Evolutionary conservation across 1,140 invertebrate species (phyloP).

Genomic region (Trichoplusia ni): DNA sequence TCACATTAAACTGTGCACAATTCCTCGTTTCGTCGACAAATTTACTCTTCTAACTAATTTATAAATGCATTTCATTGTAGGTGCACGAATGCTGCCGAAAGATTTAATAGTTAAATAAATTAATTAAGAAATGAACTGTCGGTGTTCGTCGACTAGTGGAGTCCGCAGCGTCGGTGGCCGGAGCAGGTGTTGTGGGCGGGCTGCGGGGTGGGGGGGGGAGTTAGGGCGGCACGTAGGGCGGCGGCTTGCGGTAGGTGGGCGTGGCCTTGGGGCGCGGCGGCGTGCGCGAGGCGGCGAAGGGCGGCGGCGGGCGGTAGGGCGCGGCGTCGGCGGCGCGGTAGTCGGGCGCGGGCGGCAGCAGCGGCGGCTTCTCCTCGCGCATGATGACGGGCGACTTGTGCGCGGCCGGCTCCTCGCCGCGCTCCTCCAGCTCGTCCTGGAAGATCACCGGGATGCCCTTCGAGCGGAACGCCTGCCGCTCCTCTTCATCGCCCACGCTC

Average conservation of each 20-base stretch:
- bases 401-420: conserved; percentile 87
- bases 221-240: conserved; percentile 96
- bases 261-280: conserved; percentile 89
- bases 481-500: conserved; percentile 87
- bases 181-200: not conserved
- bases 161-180: conserved; percentile 2
- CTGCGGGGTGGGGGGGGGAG: not conserved
- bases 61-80: conserved; percentile 61
- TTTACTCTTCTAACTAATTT: conserved; percentile 51
- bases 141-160: conserved; percentile 19
- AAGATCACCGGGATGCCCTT: conserved; percentile 98
- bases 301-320: conserved; percentile 90
- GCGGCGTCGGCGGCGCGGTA: conserved; percentile 82
- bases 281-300: conserved; percentile 88
- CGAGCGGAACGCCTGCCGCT: conserved; percentile 90
- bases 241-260: conserved; percentile 93
- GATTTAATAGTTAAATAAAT: conserved; percentile 13
- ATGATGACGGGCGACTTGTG: conserved; percentile 96
- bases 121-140: conserved; percentile 21
- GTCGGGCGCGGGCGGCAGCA: conserved; percentile 85
- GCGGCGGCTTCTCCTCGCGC: conserved; percentile 95
- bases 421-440: conserved; percentile 95
- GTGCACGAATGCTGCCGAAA: conserved; percentile 1
- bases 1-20: conserved; percentile 71
- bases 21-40: conserved; percentile 67